These are phyloP conservation scores for Harpalus rubripes DNA, from an alignment of 2,888 invertebrate species.

Conservation along the genomic window DNA sequence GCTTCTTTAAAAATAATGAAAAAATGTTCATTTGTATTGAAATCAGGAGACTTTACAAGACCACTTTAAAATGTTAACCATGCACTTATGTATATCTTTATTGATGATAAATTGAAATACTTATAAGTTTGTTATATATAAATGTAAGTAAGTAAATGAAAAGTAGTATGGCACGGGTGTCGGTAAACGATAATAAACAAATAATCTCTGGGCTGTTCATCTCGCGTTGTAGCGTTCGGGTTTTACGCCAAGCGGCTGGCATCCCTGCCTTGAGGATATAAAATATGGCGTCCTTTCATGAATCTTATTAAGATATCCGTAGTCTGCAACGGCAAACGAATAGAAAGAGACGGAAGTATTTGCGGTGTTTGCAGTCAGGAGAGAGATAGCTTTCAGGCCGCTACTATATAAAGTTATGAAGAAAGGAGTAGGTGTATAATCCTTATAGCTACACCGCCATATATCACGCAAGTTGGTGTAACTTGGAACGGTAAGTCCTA, in stretches of 20 bases:
- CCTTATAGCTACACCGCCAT: slow-evolving; percentile 79
- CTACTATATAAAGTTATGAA: slow-evolving; percentile 77
- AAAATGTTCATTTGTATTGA: no score
- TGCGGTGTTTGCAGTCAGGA: slow-evolving; percentile 75
- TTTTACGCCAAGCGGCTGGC: slow-evolving; percentile 33
- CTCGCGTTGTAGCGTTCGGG: slow-evolving; percentile 8
- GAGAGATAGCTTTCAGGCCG: slow-evolving; percentile 57
- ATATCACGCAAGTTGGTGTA: slow-evolving; percentile 74
- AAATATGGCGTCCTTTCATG: slow-evolving; percentile 91
- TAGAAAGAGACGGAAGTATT: slow-evolving; percentile 74
- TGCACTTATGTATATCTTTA: no score
- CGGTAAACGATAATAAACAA: slow-evolving; percentile 39
- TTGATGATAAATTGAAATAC: no score
- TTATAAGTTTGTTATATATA: no score
- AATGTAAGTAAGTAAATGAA: not conserved
- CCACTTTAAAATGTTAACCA: no score
- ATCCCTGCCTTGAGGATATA: slow-evolving; percentile 79
- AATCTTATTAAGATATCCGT: slow-evolving; percentile 90
- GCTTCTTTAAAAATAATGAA: no score
- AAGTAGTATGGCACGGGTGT: not conserved
- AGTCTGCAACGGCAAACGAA: slow-evolving; percentile 78
- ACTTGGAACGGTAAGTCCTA: slow-evolving; percentile 75
- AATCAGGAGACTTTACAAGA: no score
- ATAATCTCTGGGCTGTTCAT: slow-evolving; percentile 21
- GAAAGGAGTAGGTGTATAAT: slow-evolving; percentile 80